A percentile compares a stretch with the other conserved stretches of the same genome.
Evolutionary conservation across 2,113 vertebrate species (phyloP).

Genomic region (Nesospiza acunhae): DNA sequence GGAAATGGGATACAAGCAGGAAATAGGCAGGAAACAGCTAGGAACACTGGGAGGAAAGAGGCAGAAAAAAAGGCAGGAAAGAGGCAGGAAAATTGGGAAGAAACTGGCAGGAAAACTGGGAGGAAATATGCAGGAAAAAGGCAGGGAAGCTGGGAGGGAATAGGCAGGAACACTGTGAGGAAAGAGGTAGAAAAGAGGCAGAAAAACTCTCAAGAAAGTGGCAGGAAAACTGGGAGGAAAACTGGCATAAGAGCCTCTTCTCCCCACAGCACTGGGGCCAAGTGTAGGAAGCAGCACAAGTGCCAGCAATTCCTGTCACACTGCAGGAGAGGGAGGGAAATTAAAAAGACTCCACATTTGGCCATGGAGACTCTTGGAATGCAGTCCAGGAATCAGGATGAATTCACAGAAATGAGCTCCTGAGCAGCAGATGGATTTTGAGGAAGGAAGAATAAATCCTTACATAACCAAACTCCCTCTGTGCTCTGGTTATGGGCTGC

Average conservation of each 20-base stretch:
- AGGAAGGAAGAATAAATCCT: slow-evolving; percentile 13
- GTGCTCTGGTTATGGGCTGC: neutral
- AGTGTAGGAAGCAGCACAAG: neutral
- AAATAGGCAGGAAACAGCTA: neutral
- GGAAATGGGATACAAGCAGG: neutral
- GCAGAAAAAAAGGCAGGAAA: no score
- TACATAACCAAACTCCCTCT: neutral
- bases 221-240: neutral
- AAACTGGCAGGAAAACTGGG: fast-evolving
- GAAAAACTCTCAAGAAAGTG: neutral
- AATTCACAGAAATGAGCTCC: neutral
- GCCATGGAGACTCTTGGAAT: neutral
- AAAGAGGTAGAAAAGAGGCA: neutral
- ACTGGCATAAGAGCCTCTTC: neutral
- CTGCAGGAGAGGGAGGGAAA: neutral
- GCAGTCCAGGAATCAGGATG: neutral
- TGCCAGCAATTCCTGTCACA: slow-evolving; percentile 19
- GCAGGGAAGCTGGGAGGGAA: no score
- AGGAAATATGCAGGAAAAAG: fast-evolving
- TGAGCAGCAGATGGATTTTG: neutral
- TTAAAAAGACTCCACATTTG: neutral
- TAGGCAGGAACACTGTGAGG: neutral
- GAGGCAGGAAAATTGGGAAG: no score
- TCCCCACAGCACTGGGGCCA: neutral
- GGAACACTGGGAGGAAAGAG: no score